A percentile compares a stretch with the other conserved stretches of the same genome.
Conservation (phyloP, 2,888 invertebrate genomes). For the Caenorhabditis japonica region DNA sequence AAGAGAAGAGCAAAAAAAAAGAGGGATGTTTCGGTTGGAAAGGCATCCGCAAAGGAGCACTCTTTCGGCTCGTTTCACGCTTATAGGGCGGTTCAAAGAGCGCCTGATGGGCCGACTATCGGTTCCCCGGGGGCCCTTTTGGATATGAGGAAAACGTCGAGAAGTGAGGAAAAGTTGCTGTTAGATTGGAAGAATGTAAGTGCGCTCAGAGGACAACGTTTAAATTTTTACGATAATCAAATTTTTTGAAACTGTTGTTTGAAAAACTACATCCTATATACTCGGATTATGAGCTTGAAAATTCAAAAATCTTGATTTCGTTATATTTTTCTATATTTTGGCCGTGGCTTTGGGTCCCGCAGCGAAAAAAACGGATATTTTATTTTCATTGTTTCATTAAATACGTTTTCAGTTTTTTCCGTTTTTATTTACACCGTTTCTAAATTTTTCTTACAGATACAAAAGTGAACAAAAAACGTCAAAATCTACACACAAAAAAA, state of each 20-base stretch:
- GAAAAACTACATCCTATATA: too few species aligned
- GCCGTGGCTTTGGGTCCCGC: neutral
- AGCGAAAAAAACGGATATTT: conserved; percentile 1
- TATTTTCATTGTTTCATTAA: neutral
- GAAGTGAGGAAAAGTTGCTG: neutral
- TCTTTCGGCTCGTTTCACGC: conserved; percentile 26
- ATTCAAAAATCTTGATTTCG: too few species aligned
- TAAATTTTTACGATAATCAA: neutral
- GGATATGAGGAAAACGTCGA: conserved; percentile 1
- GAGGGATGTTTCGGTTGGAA: conserved; percentile 46
- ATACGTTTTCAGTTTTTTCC: too few species aligned
- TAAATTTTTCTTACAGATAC: too few species aligned
- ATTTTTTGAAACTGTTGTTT: too few species aligned
- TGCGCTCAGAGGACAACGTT: neutral
- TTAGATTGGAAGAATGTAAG: neutral
- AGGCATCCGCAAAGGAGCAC: conserved; percentile 35
- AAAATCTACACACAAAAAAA: too few species aligned
- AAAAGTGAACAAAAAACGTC: too few species aligned
- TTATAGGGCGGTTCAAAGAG: conserved; percentile 47
- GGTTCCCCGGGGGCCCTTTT: conserved; percentile 34
- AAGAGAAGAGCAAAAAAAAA: conserved; percentile 38
- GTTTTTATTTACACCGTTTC: too few species aligned
- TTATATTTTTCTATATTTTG: too few species aligned
- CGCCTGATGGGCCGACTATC: conserved; percentile 49
- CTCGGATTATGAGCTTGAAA: too few species aligned